Conservation (phyloP, 53 echinoderm and acorn worm species). For the Zoroaster sp. region DNA sequence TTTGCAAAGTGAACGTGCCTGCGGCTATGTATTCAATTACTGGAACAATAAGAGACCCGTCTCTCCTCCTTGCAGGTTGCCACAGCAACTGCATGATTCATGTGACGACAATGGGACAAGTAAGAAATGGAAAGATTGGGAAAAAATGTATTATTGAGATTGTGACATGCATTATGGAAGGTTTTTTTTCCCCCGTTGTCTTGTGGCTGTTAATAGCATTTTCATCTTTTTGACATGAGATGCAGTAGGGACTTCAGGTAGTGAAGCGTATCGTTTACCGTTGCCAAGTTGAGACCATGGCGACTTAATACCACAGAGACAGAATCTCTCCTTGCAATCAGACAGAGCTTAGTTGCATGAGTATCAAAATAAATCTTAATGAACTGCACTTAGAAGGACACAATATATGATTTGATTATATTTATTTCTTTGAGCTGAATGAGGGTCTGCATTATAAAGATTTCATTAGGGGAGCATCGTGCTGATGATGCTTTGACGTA, state of each 20-base stretch:
- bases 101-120: not conserved
- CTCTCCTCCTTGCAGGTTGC: not conserved
- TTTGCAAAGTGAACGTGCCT: not conserved
- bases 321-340: not conserved
- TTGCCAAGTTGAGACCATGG: not conserved
- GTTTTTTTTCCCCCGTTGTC: not conserved
- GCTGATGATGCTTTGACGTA: no score
- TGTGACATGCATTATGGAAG: not conserved
- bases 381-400: not conserved
- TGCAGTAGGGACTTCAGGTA: not conserved
- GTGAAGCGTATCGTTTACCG: not conserved
- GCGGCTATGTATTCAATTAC: slow-evolving; percentile 23
- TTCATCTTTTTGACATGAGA: not conserved
- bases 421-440: not conserved
- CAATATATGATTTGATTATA: not conserved
- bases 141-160: not conserved
- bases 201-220: not conserved
- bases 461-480: no score
- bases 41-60: not conserved
- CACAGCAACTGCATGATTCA: slow-evolving; percentile 30
- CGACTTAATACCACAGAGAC: not conserved
- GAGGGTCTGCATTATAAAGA: not conserved
- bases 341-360: not conserved
- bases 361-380: not conserved
- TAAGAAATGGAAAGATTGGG: not conserved